These are phyloP conservation scores for human DNA, from an alignment of 2,113 vertebrate species.

Conservation along the genomic window GRCh38 chr1:113230501-113231000, in stretches of 20 bases:
- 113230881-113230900: too few relatives aligned
- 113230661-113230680: neutral
- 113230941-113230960: too few relatives aligned
- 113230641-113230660: neutral
- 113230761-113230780: neutral
- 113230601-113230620: neutral
- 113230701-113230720: neutral
- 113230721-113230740: slow-evolving; percentile 29
- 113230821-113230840: too few relatives aligned
- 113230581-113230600: neutral
- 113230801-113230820: too few relatives aligned
- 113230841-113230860: too few relatives aligned
- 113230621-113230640: neutral
- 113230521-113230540: neutral
- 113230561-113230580: neutral
- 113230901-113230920: too few relatives aligned
- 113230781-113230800: neutral
- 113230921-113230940: too few relatives aligned
- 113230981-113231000: too few relatives aligned
- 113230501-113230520: slow-evolving; percentile 2
- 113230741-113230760: neutral
- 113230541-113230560: neutral
- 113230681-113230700: neutral
- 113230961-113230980: too few relatives aligned
- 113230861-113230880: too few relatives aligned